phyloP scores from a whole-genome alignment of 2,888 invertebrate species.

The Andrena hattorfiana region DNA sequence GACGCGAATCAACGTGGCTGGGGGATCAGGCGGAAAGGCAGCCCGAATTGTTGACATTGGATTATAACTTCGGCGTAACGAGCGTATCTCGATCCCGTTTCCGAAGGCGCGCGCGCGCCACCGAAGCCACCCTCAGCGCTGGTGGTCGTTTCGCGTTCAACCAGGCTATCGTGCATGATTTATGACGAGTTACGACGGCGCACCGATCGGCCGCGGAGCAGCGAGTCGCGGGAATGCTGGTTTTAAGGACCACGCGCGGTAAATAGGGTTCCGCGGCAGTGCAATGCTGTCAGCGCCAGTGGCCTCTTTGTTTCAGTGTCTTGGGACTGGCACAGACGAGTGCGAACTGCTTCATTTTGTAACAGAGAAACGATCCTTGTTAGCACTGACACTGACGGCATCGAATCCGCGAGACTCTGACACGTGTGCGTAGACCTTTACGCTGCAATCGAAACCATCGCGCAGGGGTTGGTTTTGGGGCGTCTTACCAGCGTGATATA shows the following conservation, averaged over 20 bases:
- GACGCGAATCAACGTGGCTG: slow-evolving; percentile 37
- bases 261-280: not conserved
- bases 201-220: not conserved
- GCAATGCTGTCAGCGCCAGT: too few relatives aligned
- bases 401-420: too few relatives aligned
- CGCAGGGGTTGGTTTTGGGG: too few relatives aligned
- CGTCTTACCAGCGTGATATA: too few relatives aligned
- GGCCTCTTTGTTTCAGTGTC: too few relatives aligned
- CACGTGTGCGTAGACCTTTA: too few relatives aligned
- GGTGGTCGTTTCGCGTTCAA: slow-evolving; percentile 7
- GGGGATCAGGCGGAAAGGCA: slow-evolving; percentile 42
- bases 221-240: not conserved
- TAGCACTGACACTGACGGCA: too few relatives aligned
- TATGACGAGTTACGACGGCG: slow-evolving; percentile 20
- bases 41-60: slow-evolving; percentile 74
- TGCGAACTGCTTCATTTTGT: too few relatives aligned
- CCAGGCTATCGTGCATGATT: slow-evolving; percentile 49
- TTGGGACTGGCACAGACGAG: too few relatives aligned
- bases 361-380: too few relatives aligned
- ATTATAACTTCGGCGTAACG: slow-evolving; percentile 74
- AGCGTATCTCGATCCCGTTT: slow-evolving; percentile 68
- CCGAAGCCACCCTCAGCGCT: not conserved
- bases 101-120: not conserved
- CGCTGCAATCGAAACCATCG: too few relatives aligned
- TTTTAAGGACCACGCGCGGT: too few relatives aligned